phyloP scores from a whole-genome alignment of 2,888 invertebrate genomes.

The Pristionchus mayeri region DNA sequence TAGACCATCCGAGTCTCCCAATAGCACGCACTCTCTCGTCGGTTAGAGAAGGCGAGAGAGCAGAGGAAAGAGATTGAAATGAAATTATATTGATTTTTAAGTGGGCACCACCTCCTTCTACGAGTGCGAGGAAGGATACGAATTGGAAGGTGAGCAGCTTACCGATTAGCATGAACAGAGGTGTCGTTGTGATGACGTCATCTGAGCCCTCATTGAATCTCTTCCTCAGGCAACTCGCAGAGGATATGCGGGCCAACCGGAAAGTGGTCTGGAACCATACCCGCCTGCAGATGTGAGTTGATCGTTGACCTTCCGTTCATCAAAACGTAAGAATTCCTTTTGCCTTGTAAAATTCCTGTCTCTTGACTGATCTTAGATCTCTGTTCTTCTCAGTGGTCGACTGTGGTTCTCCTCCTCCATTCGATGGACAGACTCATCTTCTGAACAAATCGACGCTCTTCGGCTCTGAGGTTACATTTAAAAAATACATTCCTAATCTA shows the following conservation, averaged over 20 bases:
- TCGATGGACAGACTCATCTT: slow-evolving; percentile 38
- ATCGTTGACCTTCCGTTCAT: not conserved
- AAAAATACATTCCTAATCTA: not conserved
- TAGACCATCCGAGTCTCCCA: no score
- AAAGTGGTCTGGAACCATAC: slow-evolving; percentile 68
- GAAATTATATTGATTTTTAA: not conserved
- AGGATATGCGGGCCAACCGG: slow-evolving; percentile 62
- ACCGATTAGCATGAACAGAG: not conserved
- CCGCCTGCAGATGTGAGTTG: slow-evolving; percentile 62
- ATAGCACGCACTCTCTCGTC: not conserved
- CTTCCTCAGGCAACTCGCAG: slow-evolving; percentile 49
- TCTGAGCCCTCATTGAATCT: slow-evolving; percentile 34
- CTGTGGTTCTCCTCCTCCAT: slow-evolving; percentile 51
- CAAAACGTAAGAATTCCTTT: no score
- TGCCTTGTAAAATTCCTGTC: not conserved
- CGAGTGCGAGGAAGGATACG: slow-evolving; percentile 68
- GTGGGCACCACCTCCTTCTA: slow-evolving; percentile 67
- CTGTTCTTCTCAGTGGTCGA: slow-evolving; percentile 50
- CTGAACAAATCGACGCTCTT: slow-evolving; percentile 53
- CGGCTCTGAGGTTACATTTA: slow-evolving; percentile 48
- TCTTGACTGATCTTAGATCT: not conserved
- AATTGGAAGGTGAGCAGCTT: slow-evolving; percentile 49
- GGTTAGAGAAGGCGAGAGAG: not conserved
- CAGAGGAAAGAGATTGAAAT: no score
- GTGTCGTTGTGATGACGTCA: not conserved